Evolutionary conservation across 2,113 vertebrate genomes (phyloP).

Genomic region (Bettongia penicillata): DNA sequence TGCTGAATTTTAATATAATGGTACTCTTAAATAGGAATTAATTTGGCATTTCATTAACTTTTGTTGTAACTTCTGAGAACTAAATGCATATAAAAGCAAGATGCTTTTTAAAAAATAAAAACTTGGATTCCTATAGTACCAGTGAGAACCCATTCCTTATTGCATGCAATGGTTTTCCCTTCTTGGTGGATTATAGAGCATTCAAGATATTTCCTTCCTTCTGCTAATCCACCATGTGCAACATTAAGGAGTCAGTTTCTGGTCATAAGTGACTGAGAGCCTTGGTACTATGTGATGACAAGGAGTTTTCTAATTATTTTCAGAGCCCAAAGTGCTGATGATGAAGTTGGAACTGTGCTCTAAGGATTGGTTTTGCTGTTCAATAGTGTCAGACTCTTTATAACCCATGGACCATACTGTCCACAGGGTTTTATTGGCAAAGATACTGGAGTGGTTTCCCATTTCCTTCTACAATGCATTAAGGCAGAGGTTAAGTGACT

Average conservation of each 20-base stretch:
- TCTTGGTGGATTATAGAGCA: background rate
- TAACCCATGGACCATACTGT: too few relatives aligned
- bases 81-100: background rate
- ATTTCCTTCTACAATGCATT: too few relatives aligned
- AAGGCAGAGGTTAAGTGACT: too few relatives aligned
- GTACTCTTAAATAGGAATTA: conserved; percentile 26
- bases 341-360: background rate
- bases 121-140: background rate
- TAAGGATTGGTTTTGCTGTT: too few relatives aligned
- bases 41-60: background rate
- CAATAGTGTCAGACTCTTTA: too few relatives aligned
- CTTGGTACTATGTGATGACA: background rate
- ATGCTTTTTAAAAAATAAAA: background rate
- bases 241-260: too few relatives aligned
- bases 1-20: background rate
- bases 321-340: background rate
- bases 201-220: background rate
- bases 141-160: background rate
- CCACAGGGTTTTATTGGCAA: too few relatives aligned
- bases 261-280: background rate
- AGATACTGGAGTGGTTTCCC: too few relatives aligned
- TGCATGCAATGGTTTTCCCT: background rate
- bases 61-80: conserved; percentile 12
- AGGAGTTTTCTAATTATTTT: background rate
- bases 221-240: background rate